phyloP scores from a whole-genome alignment of 2,797 vertebrate species.

The Urophycis tenuis region DNA sequence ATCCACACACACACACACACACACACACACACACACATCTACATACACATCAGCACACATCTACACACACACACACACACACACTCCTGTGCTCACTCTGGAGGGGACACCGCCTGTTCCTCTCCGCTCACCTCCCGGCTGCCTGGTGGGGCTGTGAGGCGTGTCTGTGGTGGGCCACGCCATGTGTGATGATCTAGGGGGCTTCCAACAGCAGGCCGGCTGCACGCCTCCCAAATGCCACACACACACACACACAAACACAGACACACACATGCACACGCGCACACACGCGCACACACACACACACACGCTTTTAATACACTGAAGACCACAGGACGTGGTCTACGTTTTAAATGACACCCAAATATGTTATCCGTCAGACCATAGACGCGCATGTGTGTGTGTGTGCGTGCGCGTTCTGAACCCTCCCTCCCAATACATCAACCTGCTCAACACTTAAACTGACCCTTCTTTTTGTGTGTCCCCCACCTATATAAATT shows the following conservation, averaged over 20 bases:
- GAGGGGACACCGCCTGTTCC: conserved; percentile 72
- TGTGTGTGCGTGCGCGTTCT: neutral
- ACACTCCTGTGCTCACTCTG: conserved; percentile 63
- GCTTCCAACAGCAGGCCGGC: conserved; percentile 74
- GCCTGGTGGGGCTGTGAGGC: conserved; percentile 67
- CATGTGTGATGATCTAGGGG: conserved; percentile 76
- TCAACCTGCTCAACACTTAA: conserved; percentile 2
- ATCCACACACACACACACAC: conserved; percentile 26
- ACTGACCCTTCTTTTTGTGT: conserved; percentile 12
- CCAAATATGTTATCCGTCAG: neutral
- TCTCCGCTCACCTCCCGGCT: conserved; percentile 67
- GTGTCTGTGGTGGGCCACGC: conserved; percentile 69
- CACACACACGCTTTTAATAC: neutral
- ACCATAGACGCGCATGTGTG: neutral
- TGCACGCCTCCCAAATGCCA: conserved; percentile 59
- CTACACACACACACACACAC: conserved; percentile 16
- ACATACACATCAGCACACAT: neutral
- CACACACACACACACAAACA: neutral
- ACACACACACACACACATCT: conserved; percentile 12
- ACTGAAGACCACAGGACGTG: neutral
- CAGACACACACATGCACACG: too few relatives aligned
- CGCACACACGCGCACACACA: too few relatives aligned
- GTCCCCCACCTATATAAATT: conserved; percentile 12
- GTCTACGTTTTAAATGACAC: neutral
- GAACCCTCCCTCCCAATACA: neutral